A percentile compares a stretch with the other conserved stretches of the same genome.
These are phyloP conservation scores for Medauroidea extradentata DNA, from an alignment of 1,140 invertebrate species.

Conservation along the genomic window DNA sequence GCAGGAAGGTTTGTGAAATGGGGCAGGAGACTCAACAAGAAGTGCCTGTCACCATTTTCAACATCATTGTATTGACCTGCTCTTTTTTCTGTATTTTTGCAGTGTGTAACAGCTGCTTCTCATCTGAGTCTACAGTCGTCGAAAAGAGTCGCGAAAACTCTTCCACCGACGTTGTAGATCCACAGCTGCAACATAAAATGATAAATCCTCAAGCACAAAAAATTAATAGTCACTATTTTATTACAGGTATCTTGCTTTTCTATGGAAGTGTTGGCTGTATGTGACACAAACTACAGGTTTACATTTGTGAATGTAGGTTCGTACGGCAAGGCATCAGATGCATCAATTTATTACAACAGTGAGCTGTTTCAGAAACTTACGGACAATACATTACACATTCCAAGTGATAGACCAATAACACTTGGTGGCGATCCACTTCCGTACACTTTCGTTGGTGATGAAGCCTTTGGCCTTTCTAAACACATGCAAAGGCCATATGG, in stretches of 20 bases:
- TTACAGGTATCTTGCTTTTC: conserved; percentile 19
- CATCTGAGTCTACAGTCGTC: no score
- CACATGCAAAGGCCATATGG: conserved; percentile 45
- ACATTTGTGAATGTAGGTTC: conserved; percentile 28
- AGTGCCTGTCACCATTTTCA: no score
- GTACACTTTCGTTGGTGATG: conserved; percentile 30
- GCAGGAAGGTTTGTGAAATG: no score
- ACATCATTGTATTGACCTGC: no score
- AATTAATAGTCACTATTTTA: no score
- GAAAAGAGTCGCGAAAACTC: no score
- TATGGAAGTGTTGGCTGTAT: conserved; percentile 31
- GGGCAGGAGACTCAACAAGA: no score
- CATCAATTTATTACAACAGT: conserved; percentile 16
- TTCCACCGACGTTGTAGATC: no score
- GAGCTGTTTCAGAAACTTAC: neutral
- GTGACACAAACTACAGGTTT: conserved; percentile 33
- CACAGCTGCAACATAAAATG: no score
- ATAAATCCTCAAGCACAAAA: no score
- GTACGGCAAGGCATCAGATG: conserved; percentile 27
- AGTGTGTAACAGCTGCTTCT: no score
- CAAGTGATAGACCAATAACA: neutral
- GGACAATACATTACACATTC: neutral
- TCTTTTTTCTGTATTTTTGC: no score
- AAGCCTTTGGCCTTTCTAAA: conserved; percentile 40
- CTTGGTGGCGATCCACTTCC: neutral